phyloP scores from a whole-genome alignment of 2,113 vertebrate species.

The Pholis gunnellus region DNA sequence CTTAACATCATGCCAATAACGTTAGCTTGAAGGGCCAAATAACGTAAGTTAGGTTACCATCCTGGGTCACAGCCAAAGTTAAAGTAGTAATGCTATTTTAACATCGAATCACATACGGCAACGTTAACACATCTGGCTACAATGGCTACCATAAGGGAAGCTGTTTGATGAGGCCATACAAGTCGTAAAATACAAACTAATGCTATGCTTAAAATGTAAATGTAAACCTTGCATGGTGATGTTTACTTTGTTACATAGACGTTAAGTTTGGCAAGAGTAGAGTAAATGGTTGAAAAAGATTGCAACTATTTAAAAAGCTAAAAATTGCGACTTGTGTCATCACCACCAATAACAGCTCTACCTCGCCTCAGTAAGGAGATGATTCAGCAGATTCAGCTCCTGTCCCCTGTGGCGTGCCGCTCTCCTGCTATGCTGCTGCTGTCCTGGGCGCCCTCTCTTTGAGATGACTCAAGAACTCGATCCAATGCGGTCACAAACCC shows the following conservation, averaged over 20 bases:
- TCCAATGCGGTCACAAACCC: conserved; percentile 40
- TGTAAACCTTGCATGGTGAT: conserved; percentile 18
- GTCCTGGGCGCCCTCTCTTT: conserved; percentile 61
- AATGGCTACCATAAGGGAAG: background rate
- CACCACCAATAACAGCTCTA: conserved; percentile 60
- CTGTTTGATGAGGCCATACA: background rate
- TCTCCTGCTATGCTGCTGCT: conserved; percentile 46
- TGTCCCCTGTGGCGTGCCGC: conserved; percentile 58
- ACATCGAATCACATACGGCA: too few relatives aligned
- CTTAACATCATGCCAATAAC: too few relatives aligned
- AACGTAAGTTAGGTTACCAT: too few relatives aligned
- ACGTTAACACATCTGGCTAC: background rate
- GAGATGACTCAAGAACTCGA: conserved; percentile 51
- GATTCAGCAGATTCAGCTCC: conserved; percentile 76
- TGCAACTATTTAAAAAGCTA: background rate
- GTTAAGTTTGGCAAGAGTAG: conserved; percentile 22
- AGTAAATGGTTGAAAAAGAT: background rate
- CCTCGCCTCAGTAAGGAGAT: conserved; percentile 57
- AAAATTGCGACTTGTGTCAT: conserved; percentile 36
- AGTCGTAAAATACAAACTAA: conserved; percentile 23
- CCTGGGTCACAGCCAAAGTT: too few relatives aligned
- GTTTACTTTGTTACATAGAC: conserved; percentile 23
- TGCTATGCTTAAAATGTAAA: conserved; percentile 7
- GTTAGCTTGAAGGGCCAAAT: too few relatives aligned
- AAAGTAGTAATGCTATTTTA: too few relatives aligned